Percentiles rank a stretch among this genome's conserved stretches.
Evolutionary conservation across 2,113 vertebrate species (phyloP).

Genomic region (Hippopotamus amphibius): DNA sequence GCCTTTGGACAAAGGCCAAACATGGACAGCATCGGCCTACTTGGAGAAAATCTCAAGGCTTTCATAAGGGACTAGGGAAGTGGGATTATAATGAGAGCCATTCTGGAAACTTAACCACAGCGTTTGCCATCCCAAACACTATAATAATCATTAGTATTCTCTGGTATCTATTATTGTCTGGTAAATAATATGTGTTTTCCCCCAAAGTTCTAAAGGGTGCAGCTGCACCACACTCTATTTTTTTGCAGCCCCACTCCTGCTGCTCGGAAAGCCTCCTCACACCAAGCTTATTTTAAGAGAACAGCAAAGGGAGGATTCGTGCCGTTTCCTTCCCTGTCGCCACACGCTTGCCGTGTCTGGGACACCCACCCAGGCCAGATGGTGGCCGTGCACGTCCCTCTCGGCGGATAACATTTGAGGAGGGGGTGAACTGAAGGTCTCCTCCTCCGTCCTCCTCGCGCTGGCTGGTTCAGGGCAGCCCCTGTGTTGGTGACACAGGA

Average conservation of each 20-base stretch:
- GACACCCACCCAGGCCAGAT: conserved; percentile 66
- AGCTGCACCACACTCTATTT: conserved; percentile 79
- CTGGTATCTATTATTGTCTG: conserved; percentile 84
- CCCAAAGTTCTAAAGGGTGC: conserved; percentile 79
- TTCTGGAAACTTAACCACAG: conserved; percentile 80
- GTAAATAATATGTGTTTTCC: conserved; percentile 85
- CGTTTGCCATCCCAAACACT: conserved; percentile 80
- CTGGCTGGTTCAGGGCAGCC: not conserved
- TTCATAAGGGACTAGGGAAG: conserved; percentile 73
- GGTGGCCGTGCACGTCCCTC: conserved; percentile 63
- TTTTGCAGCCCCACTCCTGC: conserved; percentile 74
- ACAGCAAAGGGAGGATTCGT: not conserved
- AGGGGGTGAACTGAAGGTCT: not conserved
- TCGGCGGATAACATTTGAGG: not conserved
- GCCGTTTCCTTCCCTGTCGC: not conserved
- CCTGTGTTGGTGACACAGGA: not conserved
- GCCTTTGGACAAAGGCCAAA: conserved; percentile 75
- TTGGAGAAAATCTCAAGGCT: conserved; percentile 74
- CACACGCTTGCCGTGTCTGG: not conserved
- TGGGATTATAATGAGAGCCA: conserved; percentile 78
- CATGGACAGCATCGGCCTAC: conserved; percentile 59
- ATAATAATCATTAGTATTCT: conserved; percentile 83
- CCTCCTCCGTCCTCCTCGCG: not conserved
- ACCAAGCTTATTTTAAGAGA: conserved; percentile 71
- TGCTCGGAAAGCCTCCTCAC: conserved; percentile 62